Conservation (phyloP, 53 echinoderm and acorn worm genomes). For the Patiria pectinifera region DNA sequence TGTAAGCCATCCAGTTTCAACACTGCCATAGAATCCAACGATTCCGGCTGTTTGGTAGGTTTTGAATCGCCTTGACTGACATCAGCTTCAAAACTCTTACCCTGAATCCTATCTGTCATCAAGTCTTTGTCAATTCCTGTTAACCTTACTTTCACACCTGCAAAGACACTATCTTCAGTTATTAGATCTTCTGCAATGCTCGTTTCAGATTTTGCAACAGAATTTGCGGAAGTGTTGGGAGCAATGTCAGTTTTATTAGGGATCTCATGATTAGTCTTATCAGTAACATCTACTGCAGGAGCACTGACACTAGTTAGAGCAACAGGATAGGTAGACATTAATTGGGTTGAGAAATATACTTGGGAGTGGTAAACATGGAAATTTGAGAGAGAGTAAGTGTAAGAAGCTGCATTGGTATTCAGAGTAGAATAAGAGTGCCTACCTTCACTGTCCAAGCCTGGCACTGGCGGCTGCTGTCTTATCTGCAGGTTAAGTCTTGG, state of each 20-base stretch:
- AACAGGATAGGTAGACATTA: background rate
- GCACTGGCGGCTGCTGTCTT: conserved; percentile 60
- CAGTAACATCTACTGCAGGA: background rate
- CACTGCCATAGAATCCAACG: background rate
- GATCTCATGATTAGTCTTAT: background rate
- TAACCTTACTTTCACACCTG: conserved; percentile 3
- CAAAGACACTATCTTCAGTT: background rate
- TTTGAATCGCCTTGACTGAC: background rate
- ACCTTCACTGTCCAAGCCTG: conserved; percentile 57
- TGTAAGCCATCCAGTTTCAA: background rate
- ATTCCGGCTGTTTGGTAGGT: background rate
- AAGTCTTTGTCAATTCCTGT: background rate
- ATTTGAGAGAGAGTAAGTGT: conserved; percentile 1
- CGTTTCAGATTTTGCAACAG: background rate
- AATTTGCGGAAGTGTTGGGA: background rate
- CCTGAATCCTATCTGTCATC: background rate
- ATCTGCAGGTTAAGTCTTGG: background rate
- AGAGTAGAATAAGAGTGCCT: background rate
- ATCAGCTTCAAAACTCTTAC: background rate
- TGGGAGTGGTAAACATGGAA: conserved; percentile 29
- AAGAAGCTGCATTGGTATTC: background rate
- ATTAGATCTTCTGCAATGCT: background rate
- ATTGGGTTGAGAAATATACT: conserved; percentile 15
- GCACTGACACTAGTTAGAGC: background rate
- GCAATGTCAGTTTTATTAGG: background rate